Evolutionary conservation across 2,888 invertebrate genomes (phyloP).

Genomic region (Heliconius ethilla): DNA sequence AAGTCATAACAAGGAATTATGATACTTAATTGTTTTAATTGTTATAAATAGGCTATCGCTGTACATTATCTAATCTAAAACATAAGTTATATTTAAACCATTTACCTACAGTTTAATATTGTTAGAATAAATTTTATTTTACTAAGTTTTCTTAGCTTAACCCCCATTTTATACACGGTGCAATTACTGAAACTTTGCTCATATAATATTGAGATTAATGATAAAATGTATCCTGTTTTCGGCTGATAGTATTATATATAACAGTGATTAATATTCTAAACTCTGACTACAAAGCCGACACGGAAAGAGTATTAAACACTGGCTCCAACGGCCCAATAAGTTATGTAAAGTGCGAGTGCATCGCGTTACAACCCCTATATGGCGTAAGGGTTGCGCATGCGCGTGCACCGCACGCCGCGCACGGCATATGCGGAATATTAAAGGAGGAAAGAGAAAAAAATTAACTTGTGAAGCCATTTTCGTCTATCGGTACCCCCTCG

Average conservation of each 20-base stretch:
- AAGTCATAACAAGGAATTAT: background rate
- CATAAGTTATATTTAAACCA: background rate
- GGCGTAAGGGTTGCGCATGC: constrained; percentile 75
- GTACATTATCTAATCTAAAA: background rate
- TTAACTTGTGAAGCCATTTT: constrained; percentile 83
- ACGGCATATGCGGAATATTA: constrained; percentile 82
- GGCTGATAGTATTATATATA: constrained; percentile 62
- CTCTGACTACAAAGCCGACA: constrained; percentile 72
- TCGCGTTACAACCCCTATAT: constrained; percentile 78
- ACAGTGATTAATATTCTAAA: constrained; percentile 70
- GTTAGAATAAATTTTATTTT: background rate
- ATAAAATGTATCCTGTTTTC: constrained; percentile 54
- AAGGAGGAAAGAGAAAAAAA: constrained; percentile 83
- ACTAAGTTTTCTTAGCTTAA: constrained; percentile 1
- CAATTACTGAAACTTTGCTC: constrained; percentile 40
- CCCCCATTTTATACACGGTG: background rate
- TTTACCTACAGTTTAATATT: background rate
- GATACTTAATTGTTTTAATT: background rate
- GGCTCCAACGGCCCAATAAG: constrained; percentile 79
- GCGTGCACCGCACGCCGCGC: constrained; percentile 75
- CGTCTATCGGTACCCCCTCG: constrained; percentile 78
- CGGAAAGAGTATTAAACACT: constrained; percentile 78
- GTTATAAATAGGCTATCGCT: constrained; percentile 2
- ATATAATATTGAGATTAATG: constrained; percentile 67
- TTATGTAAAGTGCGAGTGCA: constrained; percentile 81